Conservation (phyloP, 2,888 invertebrate genomes). For the Terebella lapidaria region DNA sequence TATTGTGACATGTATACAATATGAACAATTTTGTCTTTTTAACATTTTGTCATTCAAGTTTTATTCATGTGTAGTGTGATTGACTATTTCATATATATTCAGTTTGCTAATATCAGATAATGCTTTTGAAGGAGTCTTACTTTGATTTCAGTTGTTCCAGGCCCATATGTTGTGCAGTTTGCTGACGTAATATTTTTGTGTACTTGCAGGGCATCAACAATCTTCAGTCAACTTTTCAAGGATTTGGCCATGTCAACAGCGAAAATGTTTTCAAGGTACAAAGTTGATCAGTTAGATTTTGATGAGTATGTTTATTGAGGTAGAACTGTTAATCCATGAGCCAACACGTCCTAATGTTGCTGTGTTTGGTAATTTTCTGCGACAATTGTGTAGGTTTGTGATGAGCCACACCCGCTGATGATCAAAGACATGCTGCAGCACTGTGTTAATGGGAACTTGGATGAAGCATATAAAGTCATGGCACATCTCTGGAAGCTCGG, state of each 20-base stretch:
- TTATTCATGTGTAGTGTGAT: not conserved
- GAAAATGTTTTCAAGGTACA: slow-evolving; percentile 86
- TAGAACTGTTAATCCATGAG: too few species aligned
- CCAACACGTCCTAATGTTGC: too few species aligned
- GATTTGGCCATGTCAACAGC: slow-evolving; percentile 83
- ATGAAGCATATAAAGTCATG: slow-evolving; percentile 79
- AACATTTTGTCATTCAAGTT: too few species aligned
- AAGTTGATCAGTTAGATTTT: not conserved
- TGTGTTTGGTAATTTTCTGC: not conserved
- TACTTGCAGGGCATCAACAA: slow-evolving; percentile 81
- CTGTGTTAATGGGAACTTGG: slow-evolving; percentile 76
- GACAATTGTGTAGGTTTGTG: slow-evolving; percentile 70
- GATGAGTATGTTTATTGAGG: not conserved
- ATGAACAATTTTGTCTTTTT: too few species aligned
- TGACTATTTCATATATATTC: too few species aligned
- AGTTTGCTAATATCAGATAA: too few species aligned
- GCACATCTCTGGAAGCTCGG: slow-evolving; percentile 87
- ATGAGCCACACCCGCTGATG: slow-evolving; percentile 94
- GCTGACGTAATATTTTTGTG: not conserved
- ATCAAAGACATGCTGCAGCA: slow-evolving; percentile 84
- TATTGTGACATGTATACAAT: too few species aligned
- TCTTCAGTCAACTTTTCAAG: slow-evolving; percentile 88
- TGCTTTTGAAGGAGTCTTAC: too few species aligned
- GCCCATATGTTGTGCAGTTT: too few species aligned
- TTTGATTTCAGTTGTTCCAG: too few species aligned